Evolutionary conservation across 2,888 invertebrate species (phyloP), one percentile per base, ranked within the genome.

Genomic region (Quadriops clusia): DNA sequence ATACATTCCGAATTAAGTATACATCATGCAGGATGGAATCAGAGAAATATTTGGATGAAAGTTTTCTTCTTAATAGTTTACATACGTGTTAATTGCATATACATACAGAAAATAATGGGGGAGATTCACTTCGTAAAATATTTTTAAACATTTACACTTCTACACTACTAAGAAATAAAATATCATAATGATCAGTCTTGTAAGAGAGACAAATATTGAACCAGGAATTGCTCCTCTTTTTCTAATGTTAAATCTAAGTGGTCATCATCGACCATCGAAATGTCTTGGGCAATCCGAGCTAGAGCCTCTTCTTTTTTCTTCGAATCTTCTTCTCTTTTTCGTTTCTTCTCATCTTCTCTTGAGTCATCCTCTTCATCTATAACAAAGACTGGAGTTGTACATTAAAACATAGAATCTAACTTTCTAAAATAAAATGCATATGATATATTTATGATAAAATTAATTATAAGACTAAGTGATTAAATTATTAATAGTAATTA

Each of bases 231-330:
- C 45, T 76, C 74, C 52, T 86, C 85, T 38, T 79, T 75, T 1
- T 65, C 56, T 10, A 85, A 63, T 1, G 74, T 68, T 10, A 81
- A 60, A 59, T 84, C 80, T 32, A 85, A 63, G 50, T 85, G 77
- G 41, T 81, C 83, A 43, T 81, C 78, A 20, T 80, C 81, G 0
- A 64, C 59, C 23, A 59, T 56, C 3, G 63, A 56, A 21, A 69
- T 61, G 39, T 75, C 74, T 3, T 70, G 64, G 2, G 68, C 59
- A 15, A 82, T 64, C 1, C 80, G 64, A 7, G 65, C 55, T 34
- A 70, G 69, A 0, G 81, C 81, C 39, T 64, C 56, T 34, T 67
- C 59, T 18, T 70, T 67, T 45, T 62, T 46, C 57, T 61, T 33
- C 9, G 50, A 31, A 20, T 51, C 46, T 6, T 34, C 24, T 11